Conservation (phyloP, 2,888 invertebrate genomes). For the Eustalomyia histrio region DNA sequence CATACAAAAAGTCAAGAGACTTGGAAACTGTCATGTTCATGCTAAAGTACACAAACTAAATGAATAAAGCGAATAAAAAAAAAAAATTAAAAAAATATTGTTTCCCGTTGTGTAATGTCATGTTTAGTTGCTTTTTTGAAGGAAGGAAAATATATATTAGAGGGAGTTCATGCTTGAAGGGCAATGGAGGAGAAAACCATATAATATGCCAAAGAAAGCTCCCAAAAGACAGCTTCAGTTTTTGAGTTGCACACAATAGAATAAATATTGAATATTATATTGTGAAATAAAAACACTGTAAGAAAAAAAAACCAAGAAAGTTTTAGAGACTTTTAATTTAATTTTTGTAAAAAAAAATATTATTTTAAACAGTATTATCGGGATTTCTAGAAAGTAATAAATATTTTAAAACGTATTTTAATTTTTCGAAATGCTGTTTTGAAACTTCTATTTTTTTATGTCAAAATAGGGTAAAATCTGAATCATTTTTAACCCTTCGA, state of each 20-base stretch:
- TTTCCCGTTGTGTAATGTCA: constrained; percentile 57
- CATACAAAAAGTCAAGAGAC: constrained; percentile 39
- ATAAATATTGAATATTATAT: constrained; percentile 42
- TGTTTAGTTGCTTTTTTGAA: constrained; percentile 35
- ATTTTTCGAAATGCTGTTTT: too few species aligned
- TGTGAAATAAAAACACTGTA: constrained; percentile 14
- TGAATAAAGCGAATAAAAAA: constrained; percentile 9
- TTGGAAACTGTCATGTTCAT: constrained; percentile 57
- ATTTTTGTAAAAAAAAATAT: too few species aligned
- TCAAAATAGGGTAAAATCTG: too few species aligned
- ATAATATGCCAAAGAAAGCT: constrained; percentile 26
- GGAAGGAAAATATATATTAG: constrained; percentile 12
- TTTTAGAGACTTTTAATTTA: too few species aligned
- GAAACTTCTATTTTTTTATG: too few species aligned
- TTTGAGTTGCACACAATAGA: constrained; percentile 32
- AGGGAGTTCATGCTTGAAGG: constrained; percentile 3
- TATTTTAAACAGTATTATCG: too few species aligned
- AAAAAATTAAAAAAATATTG: constrained; percentile 34
- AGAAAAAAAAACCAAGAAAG: background rate
- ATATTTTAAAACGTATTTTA: too few species aligned
- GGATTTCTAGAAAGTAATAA: too few species aligned
- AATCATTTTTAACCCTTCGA: too few species aligned
- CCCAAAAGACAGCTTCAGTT: constrained; percentile 22
- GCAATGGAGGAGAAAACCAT: background rate
- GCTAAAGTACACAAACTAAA: constrained; percentile 39